phyloP scores from a whole-genome alignment of 2,113 vertebrate species.

The Puffinus mauretanicus region DNA sequence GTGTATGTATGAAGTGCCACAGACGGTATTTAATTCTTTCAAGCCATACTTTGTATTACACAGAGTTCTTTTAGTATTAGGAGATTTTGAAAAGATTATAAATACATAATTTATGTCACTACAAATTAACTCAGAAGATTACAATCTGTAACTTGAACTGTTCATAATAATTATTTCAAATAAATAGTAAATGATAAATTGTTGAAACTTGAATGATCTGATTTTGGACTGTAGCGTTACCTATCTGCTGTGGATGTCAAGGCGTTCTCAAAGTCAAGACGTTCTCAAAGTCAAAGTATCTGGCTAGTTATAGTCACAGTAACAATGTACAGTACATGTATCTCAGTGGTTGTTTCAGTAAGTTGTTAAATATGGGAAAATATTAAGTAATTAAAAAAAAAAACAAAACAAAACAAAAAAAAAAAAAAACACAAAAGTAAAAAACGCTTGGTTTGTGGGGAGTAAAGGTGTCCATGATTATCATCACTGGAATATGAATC shows the following conservation, averaged over 20 bases:
- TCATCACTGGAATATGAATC: background rate
- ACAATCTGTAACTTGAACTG: background rate
- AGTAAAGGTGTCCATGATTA: background rate
- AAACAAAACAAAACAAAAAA: background rate
- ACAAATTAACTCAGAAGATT: background rate
- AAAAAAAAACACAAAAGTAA: background rate
- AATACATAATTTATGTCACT: background rate
- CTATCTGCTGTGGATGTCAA: background rate
- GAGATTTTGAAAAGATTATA: background rate
- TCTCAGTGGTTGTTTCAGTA: background rate
- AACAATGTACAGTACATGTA: background rate
- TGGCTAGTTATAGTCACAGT: background rate
- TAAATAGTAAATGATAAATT: background rate
- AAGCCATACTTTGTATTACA: background rate
- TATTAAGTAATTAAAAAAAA: background rate
- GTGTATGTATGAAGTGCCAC: background rate
- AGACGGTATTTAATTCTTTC: background rate
- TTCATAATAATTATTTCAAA: background rate
- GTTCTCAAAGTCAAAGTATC: background rate
- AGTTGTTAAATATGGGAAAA: background rate
- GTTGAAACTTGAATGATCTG: background rate
- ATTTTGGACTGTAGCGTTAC: background rate
- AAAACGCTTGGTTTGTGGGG: background rate
- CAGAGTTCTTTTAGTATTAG: background rate
- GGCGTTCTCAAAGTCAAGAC: background rate